Evolutionary conservation across 1,140 invertebrate genomes (phyloP).

Genomic region (Aphelinus certus): DNA sequence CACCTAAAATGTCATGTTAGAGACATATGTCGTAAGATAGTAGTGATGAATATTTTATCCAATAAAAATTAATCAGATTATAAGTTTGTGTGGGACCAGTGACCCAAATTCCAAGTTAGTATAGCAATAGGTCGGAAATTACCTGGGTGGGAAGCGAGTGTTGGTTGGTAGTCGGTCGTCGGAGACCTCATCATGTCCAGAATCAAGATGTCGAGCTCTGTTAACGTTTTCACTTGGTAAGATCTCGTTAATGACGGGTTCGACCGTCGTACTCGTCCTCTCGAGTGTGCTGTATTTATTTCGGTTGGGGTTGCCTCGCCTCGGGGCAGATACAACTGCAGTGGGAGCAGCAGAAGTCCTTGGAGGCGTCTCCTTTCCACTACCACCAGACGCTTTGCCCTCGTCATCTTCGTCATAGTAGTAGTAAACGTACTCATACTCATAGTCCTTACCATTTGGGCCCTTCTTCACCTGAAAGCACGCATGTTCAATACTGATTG

Average conservation of each 20-base stretch:
- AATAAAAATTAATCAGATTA: too few species aligned
- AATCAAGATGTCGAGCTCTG: constrained; percentile 68
- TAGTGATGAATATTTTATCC: too few species aligned
- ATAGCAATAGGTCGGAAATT: constrained; percentile 49
- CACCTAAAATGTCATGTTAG: too few species aligned
- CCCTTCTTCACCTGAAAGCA: constrained; percentile 82
- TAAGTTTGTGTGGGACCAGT: too few species aligned
- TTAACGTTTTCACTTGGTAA: constrained; percentile 69
- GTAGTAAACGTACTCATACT: constrained; percentile 92
- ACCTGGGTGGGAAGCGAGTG: constrained; percentile 81
- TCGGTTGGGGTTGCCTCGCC: constrained; percentile 52
- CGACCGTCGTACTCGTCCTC: constrained; percentile 68
- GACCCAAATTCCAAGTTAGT: too few species aligned
- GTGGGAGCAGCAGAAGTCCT: constrained; percentile 53
- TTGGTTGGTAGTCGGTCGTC: constrained; percentile 78
- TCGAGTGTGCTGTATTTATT: constrained; percentile 77
- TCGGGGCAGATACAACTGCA: constrained; percentile 44
- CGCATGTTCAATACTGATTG: too few species aligned
- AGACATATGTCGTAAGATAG: too few species aligned
- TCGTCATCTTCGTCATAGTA: constrained; percentile 87
- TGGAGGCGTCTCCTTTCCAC: constrained; percentile 68
- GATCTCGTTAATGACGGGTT: constrained; percentile 74
- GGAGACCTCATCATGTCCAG: constrained; percentile 60
- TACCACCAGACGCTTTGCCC: constrained; percentile 64
- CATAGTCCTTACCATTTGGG: constrained; percentile 89